Evolutionary conservation across 1,140 invertebrate species (phyloP).

Genomic region (Ctenoplectra terminalis): DNA sequence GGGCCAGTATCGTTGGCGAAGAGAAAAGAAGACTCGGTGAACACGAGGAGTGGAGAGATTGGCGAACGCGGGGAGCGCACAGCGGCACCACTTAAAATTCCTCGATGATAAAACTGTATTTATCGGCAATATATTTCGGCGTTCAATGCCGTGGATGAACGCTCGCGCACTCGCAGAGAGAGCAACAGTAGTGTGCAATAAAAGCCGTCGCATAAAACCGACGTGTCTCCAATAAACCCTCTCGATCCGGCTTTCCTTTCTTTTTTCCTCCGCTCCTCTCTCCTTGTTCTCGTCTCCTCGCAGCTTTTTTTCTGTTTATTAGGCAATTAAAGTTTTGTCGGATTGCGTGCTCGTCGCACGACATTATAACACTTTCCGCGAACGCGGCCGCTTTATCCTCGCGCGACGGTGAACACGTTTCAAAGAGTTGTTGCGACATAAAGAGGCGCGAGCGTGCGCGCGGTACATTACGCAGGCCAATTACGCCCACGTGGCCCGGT

Average conservation of each 20-base stretch:
- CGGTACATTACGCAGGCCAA: conserved; percentile 55
- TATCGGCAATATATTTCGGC: conserved; percentile 66
- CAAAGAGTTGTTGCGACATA: conserved; percentile 51
- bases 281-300: no score
- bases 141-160: conserved; percentile 13
- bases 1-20: neutral
- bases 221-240: conserved; percentile 55
- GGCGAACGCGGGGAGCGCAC: neutral
- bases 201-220: conserved; percentile 50
- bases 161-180: neutral
- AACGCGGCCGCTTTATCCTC: no score
- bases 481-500: conserved; percentile 47
- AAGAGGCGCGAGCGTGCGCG: conserved; percentile 27
- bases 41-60: neutral
- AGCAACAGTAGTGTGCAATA: conserved; percentile 56
- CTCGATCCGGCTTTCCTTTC: conserved; percentile 16
- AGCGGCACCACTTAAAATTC: conserved; percentile 61
- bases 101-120: conserved; percentile 65
- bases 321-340: conserved; percentile 60
- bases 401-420: conserved; percentile 19
- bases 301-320: conserved; percentile 49
- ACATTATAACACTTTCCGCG: conserved; percentile 51
- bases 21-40: neutral
- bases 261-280: neutral
- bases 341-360: conserved; percentile 36